These are phyloP conservation scores for Cynocephalus volans DNA, from an alignment of 2,113 vertebrate species.

Conservation along the genomic window DNA sequence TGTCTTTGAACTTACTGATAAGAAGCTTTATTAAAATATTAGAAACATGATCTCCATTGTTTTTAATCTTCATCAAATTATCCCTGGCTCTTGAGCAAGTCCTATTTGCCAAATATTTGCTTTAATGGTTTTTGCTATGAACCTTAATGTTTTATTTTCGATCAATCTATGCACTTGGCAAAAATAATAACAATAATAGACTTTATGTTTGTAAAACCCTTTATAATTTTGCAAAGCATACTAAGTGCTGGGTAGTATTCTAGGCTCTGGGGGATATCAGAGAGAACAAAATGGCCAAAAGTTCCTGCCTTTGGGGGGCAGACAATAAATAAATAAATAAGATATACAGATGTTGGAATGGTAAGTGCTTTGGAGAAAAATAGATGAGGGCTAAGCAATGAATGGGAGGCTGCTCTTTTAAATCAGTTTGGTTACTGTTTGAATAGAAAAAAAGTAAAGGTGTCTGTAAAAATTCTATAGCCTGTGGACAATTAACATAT, in stretches of 20 bases:
- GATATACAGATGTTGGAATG: background rate
- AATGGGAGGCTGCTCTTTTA: conserved; percentile 20
- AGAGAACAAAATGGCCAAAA: background rate
- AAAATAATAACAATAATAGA: conserved; percentile 55
- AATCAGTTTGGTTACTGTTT: conserved; percentile 39
- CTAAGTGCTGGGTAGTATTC: background rate
- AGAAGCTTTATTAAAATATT: conserved; percentile 45
- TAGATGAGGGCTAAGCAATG: background rate
- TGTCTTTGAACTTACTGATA: conserved; percentile 49
- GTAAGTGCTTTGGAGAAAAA: background rate
- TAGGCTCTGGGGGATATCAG: background rate
- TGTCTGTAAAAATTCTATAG: conserved; percentile 29
- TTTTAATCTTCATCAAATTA: conserved; percentile 56
- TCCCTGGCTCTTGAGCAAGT: conserved; percentile 6
- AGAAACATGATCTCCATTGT: conserved; percentile 35
- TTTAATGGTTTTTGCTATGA: conserved; percentile 36
- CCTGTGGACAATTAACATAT: background rate
- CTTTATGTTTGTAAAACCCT: background rate
- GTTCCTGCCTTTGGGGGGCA: background rate
- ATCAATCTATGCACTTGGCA: conserved; percentile 44
- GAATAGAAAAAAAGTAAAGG: background rate
- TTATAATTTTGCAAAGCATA: conserved; percentile 48
- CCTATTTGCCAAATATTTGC: conserved; percentile 53
- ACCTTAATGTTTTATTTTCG: conserved; percentile 57
- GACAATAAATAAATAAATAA: background rate